Base-by-base conservation (phyloP, 2,888 invertebrate species). In the Rhagium mordax region DNA sequence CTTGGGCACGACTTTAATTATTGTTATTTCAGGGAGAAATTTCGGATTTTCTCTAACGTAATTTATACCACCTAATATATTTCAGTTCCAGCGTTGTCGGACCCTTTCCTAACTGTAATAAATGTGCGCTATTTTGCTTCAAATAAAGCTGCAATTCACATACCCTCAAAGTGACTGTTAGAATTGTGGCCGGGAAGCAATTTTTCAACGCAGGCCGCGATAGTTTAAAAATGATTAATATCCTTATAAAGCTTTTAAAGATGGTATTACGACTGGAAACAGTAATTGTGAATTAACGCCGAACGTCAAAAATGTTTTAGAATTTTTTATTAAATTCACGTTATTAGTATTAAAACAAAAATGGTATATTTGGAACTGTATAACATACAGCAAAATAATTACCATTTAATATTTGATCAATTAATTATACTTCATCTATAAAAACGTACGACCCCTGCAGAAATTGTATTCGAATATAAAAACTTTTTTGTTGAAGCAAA, bases 51-150 rank as follows among this genome's bases (percentile, higher is more conserved):
- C 27, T 13, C 24, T 18, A 27, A 20, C 27, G 64, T 64, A 64
- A 64, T 64, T 64, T 49, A 64, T 64, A 64, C 16, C 64, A 64
- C 51, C 64, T 51, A 64, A 64, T 64, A 49, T 21, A 51, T 64
- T 64, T 64, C 21, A 20, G 49, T 64, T 27, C 20, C 49, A 41
- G 7, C 24, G 61, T 41, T 64, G 29, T 51, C 64, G 49, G 64
- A 64, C 64, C 64, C 27, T 64, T 64, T 18, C 27, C 51, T 49
- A 13, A 27, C 8, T 16, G 64, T 51, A 51, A 64, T 51, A 64
- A 64, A 64, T 64, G 49, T 64, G 33, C 20, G 48, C 64, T 64
- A 64, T 64, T 64, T 64, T 51, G 29, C 20, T 51, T 51, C 64
- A 61, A 61, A 41, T 61, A 61, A 61, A 20, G 61, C 61, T 61